These are phyloP conservation scores for Actinia tenebrosa DNA, from an alignment of 64 coral and sea anemone species.

Conservation along the genomic window DNA sequence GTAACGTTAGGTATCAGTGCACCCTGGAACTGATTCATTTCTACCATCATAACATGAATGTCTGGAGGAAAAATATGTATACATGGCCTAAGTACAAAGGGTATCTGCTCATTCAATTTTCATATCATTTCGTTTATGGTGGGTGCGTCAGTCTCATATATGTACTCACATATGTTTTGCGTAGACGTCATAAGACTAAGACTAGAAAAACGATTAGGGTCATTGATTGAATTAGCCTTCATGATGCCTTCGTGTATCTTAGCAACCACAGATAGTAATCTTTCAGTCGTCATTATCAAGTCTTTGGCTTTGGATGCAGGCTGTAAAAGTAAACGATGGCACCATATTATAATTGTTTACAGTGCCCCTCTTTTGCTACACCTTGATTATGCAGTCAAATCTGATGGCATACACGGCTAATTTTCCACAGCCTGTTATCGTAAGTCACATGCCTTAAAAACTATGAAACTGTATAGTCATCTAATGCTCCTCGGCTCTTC, in stretches of 20 bases:
- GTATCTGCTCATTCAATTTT: too few relatives aligned
- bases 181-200: constrained; percentile 35
- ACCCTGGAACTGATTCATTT: constrained; percentile 56
- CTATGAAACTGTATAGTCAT: too few relatives aligned
- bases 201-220: constrained; percentile 57
- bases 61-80: neutral
- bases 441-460: too few relatives aligned
- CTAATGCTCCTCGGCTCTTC: too few relatives aligned
- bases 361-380: too few relatives aligned
- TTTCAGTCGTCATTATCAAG: constrained; percentile 49
- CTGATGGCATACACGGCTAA: too few relatives aligned
- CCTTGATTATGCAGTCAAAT: too few relatives aligned
- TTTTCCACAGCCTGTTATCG: too few relatives aligned
- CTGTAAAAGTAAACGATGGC: constrained; percentile 4
- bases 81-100: neutral
- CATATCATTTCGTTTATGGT: neutral
- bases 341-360: neutral
- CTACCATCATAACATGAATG: constrained; percentile 6
- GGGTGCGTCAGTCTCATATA: neutral
- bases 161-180: constrained; percentile 59
- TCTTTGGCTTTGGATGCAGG: constrained; percentile 63
- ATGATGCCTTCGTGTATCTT: constrained; percentile 56
- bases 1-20: neutral
- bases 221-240: constrained; percentile 52
- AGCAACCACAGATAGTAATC: constrained; percentile 20